phyloP scores from a whole-genome alignment of 2,888 invertebrate genomes.

The Lomographa bimaculata region DNA sequence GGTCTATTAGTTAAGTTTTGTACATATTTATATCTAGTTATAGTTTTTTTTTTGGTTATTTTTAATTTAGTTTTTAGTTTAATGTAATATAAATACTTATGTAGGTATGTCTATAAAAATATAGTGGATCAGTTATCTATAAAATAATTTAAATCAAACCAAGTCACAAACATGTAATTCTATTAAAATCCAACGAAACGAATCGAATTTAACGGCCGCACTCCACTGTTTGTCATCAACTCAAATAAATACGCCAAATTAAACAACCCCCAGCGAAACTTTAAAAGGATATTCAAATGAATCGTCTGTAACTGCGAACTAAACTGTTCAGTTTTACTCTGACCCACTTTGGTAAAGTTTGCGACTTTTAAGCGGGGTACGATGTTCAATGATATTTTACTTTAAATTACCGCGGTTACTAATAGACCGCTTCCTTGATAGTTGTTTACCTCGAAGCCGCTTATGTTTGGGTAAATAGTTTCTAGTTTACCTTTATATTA shows the following conservation, averaged over 20 bases:
- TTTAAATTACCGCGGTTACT: constrained; percentile 29
- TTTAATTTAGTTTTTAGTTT: too few relatives aligned
- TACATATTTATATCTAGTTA: too few relatives aligned
- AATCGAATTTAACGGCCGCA: constrained; percentile 10
- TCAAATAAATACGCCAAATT: constrained; percentile 26
- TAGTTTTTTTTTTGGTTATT: too few relatives aligned
- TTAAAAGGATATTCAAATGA: constrained; percentile 33
- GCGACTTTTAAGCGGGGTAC: constrained; percentile 28
- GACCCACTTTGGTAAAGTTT: constrained; percentile 29
- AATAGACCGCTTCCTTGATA: constrained; percentile 22
- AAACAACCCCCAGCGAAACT: constrained; percentile 23
- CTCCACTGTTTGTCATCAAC: constrained; percentile 25
- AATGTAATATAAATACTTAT: too few relatives aligned
- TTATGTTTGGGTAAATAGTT: constrained; percentile 8
- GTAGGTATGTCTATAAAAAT: too few relatives aligned
- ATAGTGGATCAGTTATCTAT: too few relatives aligned
- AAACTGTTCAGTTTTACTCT: constrained; percentile 33
- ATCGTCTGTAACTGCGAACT: constrained; percentile 29
- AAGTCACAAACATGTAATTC: too few relatives aligned
- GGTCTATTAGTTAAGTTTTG: too few relatives aligned
- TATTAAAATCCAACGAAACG: neutral
- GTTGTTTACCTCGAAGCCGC: constrained; percentile 25
- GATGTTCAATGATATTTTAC: constrained; percentile 31
- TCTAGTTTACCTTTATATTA: neutral
- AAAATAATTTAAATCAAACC: too few relatives aligned